Base-by-base conservation (phyloP, 2,797 vertebrate genomes). In the Coracias cyanogaster region DNA sequence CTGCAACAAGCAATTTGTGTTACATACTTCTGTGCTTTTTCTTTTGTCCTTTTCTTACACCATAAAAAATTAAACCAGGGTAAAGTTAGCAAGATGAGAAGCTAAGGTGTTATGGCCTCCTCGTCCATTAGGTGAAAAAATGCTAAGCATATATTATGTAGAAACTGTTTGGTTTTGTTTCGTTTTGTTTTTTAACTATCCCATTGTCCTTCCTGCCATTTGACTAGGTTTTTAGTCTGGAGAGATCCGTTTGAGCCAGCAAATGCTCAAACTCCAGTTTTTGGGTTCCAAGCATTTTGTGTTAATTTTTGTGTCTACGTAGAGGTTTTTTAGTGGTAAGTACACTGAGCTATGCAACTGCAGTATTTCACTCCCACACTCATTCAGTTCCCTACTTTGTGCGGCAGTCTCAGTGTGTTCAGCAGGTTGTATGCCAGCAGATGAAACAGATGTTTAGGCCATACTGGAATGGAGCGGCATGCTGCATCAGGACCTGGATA, bases 371-470 rank as follows among this genome's bases (percentile, higher is more conserved):
- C 77, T 77, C 52, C 71, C 62, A 72, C 45, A 74, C 85, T 96
- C 72, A 29, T 95, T 95, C 92, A 13, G 9, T 92, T 67, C 91
- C 86, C 86, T 26, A 7, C 88, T 77, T 66, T 28, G 80, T 4
- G 39, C 16, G 31, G 86, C 90, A 10, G 82, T 62, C 91, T 69
- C 94, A 33, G 88, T 14, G 31, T 81, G 84, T 95, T 95, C 96
- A 94, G 98, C 98, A 98, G 98, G 97, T 98, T 99, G 99, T 97
- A 95, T 66, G 99, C 98, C 99, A 99, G 99, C 99, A 99, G 99
- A 99, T 98, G 98, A 99, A 98, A 98, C 99, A 99, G 99, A 99
- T 99, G 99, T 99, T 99, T 86, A 93, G 97, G 97, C 98, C 99
- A 99, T 99, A 99, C 99, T 99, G 99, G 98, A 99, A 98, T 97